Percentiles rank a stretch among this genome's conserved stretches.
phyloP scores from a whole-genome alignment of 2,797 vertebrate genomes.

The Leptoclinus maculatus region DNA sequence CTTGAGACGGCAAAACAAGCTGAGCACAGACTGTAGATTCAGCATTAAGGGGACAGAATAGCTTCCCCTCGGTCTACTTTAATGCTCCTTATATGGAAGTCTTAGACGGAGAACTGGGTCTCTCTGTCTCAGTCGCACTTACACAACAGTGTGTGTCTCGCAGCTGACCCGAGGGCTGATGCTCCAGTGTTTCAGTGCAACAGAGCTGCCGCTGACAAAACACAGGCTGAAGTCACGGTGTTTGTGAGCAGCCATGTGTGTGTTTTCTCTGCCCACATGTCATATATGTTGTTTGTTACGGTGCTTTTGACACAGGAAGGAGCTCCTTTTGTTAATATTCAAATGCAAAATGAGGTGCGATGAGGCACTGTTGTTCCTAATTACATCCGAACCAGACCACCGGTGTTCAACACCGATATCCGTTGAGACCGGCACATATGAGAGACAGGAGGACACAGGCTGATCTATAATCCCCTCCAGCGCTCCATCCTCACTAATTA shows the following conservation, averaged over 20 bases:
- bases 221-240: constrained; percentile 39
- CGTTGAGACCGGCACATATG: background rate
- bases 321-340: background rate
- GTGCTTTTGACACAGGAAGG: background rate
- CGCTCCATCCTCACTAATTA: constrained; percentile 40
- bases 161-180: constrained; percentile 59
- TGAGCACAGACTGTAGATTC: constrained; percentile 46
- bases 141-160: constrained; percentile 60
- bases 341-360: background rate
- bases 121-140: constrained; percentile 60
- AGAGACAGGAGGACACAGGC: constrained; percentile 9
- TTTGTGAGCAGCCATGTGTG: constrained; percentile 12
- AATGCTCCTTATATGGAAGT: constrained; percentile 60
- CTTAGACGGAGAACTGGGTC: constrained; percentile 60
- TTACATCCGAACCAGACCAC: background rate
- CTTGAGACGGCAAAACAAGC: constrained; percentile 33
- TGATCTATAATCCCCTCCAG: constrained; percentile 45
- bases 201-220: constrained; percentile 49
- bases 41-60: constrained; percentile 41
- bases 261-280: background rate
- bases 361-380: background rate
- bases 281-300: background rate
- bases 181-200: constrained; percentile 50
- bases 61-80: constrained; percentile 36
- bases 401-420: constrained; percentile 7